A percentile compares a stretch with the other conserved stretches of the same genome.
phyloP scores from a whole-genome alignment of 2,797 vertebrate species.

The Urophycis tenuis region DNA sequence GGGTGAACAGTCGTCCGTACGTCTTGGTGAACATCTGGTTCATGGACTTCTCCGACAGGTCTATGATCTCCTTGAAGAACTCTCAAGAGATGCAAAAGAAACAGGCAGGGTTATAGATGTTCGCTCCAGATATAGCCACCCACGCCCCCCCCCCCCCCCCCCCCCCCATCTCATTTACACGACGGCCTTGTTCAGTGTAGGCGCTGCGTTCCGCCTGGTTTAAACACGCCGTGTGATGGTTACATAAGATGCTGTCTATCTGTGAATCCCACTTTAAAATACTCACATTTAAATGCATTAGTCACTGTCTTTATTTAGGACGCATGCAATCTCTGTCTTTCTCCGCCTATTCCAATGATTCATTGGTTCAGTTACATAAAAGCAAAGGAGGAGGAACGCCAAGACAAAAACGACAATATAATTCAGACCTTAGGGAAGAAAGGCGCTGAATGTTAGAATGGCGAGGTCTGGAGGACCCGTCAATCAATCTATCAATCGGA shows the following conservation, averaged over 20 bases:
- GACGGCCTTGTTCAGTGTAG: conserved; percentile 33
- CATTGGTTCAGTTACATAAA: conserved; percentile 61
- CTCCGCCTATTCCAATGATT: conserved; percentile 50
- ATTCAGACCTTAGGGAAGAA: background rate
- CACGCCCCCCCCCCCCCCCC: conserved; percentile 23
- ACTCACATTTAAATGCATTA: conserved; percentile 38
- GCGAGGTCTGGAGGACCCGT: background rate
- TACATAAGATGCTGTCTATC: conserved; percentile 43
- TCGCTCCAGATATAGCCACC: conserved; percentile 29
- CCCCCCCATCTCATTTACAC: conserved; percentile 24
- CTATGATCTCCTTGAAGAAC: conserved; percentile 83
- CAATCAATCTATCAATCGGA: too few relatives aligned
- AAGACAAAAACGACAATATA: background rate
- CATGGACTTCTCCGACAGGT: conserved; percentile 79
- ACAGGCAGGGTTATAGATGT: conserved; percentile 21
- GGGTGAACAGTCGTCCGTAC: conserved; percentile 80
- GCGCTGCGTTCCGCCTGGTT: conserved; percentile 24
- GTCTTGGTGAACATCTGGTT: conserved; percentile 85
- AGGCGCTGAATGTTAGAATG: background rate
- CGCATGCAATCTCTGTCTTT: conserved; percentile 45
- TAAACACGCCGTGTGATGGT: conserved; percentile 40
- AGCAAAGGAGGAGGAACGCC: conserved; percentile 17
- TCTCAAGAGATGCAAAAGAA: conserved; percentile 55
- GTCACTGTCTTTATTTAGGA: conserved; percentile 33
- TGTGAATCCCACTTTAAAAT: conserved; percentile 41